Conservation (phyloP, 2,888 invertebrate genomes). For the Aspidapion aeneum region DNA sequence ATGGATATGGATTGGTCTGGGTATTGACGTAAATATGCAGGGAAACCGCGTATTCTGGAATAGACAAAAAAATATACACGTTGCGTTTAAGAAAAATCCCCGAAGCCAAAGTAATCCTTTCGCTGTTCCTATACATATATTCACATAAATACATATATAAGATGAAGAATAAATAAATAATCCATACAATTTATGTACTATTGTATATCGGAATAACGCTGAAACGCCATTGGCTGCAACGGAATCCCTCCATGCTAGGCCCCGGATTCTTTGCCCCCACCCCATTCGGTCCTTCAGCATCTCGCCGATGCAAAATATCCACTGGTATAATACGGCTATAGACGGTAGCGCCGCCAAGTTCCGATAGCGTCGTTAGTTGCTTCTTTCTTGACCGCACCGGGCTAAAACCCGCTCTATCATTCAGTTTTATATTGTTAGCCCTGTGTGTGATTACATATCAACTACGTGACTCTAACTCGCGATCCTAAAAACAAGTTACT, state of each 20-base stretch:
- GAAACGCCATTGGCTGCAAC: slow-evolving; percentile 37
- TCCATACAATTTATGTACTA: slow-evolving; percentile 52
- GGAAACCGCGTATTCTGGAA: background rate
- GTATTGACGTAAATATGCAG: background rate
- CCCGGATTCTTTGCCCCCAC: slow-evolving; percentile 43
- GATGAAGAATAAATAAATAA: slow-evolving; percentile 52
- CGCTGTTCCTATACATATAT: slow-evolving; percentile 45
- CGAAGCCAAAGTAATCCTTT: slow-evolving; percentile 39
- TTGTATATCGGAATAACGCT: slow-evolving; percentile 46
- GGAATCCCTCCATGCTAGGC: slow-evolving; percentile 37
- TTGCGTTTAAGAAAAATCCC: slow-evolving; percentile 31
- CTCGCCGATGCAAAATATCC: slow-evolving; percentile 28
- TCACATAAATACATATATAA: slow-evolving; percentile 50
- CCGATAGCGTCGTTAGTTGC: too few relatives aligned
- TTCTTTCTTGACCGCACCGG: background rate
- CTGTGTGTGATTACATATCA: background rate
- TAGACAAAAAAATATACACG: background rate
- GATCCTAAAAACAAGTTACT: background rate
- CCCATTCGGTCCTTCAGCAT: slow-evolving; percentile 39
- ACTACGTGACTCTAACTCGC: too few relatives aligned
- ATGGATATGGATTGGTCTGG: background rate
- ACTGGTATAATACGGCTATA: slow-evolving; percentile 44
- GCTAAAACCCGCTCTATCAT: background rate
- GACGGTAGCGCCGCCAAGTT: slow-evolving; percentile 41
- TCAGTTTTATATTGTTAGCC: background rate